These are phyloP conservation scores for Ormia ochracea DNA, from an alignment of 2,888 invertebrate species.

Conservation along the genomic window DNA sequence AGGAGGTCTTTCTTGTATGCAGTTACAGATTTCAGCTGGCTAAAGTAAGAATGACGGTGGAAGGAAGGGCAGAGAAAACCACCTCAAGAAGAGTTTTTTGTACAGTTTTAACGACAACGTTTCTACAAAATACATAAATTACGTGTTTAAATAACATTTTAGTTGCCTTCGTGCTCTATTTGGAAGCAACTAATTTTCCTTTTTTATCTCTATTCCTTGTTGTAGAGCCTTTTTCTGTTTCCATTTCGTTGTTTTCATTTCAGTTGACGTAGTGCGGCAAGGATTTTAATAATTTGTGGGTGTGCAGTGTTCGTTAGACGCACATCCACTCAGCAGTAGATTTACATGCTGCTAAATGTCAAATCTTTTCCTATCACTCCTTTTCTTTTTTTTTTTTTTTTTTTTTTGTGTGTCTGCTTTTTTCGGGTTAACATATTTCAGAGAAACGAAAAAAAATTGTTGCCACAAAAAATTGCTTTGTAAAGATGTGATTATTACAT, in stretches of 20 bases:
- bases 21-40: background rate
- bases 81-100: slow-evolving; percentile 25
- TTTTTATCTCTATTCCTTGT: no score
- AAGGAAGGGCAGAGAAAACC: background rate
- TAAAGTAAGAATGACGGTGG: background rate
- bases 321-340: slow-evolving; percentile 14
- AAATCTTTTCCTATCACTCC: slow-evolving; percentile 27
- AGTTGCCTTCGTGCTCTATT: slow-evolving; percentile 46
- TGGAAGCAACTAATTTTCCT: slow-evolving; percentile 2
- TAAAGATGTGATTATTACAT: slow-evolving; percentile 59
- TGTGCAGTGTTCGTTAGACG: slow-evolving; percentile 2
- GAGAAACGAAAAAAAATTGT: background rate
- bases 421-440: slow-evolving; percentile 23
- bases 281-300: slow-evolving; percentile 24
- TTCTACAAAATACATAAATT: slow-evolving; percentile 48
- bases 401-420: no score
- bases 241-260: background rate
- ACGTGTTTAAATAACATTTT: slow-evolving; percentile 60
- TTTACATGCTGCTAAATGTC: slow-evolving; percentile 58
- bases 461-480: slow-evolving; percentile 16
- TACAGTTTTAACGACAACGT: slow-evolving; percentile 48
- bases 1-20: background rate
- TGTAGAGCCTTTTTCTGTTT: background rate
- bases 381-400: no score
- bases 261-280: slow-evolving; percentile 9